Conservation (phyloP, 2,888 invertebrate genomes). For the Mesoligia furuncula region DNA sequence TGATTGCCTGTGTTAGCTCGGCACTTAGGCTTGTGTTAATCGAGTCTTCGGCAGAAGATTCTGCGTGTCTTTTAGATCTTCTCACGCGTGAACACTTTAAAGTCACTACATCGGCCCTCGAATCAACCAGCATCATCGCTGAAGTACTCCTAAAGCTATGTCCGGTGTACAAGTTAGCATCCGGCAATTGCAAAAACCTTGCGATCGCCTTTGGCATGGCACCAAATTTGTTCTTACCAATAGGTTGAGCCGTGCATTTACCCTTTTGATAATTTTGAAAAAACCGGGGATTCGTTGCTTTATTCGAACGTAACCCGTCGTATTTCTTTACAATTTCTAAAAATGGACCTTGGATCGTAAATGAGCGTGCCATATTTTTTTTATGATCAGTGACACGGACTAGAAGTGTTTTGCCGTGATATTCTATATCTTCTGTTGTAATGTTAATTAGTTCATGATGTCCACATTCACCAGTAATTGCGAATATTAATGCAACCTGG, state of each 20-base stretch:
- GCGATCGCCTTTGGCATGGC: conserved; percentile 31
- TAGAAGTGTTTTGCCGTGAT: conserved; percentile 22
- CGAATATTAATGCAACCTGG: conserved; percentile 36
- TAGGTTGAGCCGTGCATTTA: conserved; percentile 25
- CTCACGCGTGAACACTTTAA: background rate
- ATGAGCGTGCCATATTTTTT: conserved; percentile 20
- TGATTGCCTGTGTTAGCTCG: background rate
- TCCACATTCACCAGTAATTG: conserved; percentile 14
- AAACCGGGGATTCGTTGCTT: background rate
- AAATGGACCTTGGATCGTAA: conserved; percentile 34
- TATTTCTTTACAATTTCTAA: conserved; percentile 41
- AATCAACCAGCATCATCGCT: conserved; percentile 1
- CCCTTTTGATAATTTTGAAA: conserved; percentile 32
- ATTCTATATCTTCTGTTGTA: conserved; percentile 18
- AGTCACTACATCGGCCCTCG: background rate
- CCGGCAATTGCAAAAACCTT: conserved; percentile 25
- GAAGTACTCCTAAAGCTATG: conserved; percentile 26
- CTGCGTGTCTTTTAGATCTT: background rate
- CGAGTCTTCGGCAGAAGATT: background rate
- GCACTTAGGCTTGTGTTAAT: no score
- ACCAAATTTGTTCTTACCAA: conserved; percentile 28
- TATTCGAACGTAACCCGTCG: conserved; percentile 7
- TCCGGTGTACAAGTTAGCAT: conserved; percentile 35
- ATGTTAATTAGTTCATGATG: conserved; percentile 9
- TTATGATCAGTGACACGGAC: conserved; percentile 14